A percentile compares a stretch with the other conserved stretches of the same genome.
phyloP scores from a whole-genome alignment of 1,140 invertebrate species.

The Solenopsis invicta region DNA sequence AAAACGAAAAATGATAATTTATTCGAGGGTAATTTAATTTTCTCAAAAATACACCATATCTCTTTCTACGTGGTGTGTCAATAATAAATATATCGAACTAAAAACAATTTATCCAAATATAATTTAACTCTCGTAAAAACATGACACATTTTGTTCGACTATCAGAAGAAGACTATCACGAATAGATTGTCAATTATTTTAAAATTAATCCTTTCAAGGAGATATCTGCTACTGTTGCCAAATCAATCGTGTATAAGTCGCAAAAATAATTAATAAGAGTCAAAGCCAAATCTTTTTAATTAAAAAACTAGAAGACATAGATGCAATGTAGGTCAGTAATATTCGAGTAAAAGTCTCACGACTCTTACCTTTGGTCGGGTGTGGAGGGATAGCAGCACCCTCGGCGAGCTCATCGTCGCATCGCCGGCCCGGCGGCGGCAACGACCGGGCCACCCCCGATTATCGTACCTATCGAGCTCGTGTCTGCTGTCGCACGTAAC shows the following conservation, averaged over 20 bases:
- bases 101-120: background rate
- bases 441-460: slow-evolving; percentile 78
- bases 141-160: background rate
- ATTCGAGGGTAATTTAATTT: background rate
- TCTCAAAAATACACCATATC: background rate
- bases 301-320: background rate
- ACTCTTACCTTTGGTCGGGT: slow-evolving; percentile 72
- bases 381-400: slow-evolving; percentile 80
- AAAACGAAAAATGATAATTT: background rate
- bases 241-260: background rate
- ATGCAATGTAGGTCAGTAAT: background rate
- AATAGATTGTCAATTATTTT: background rate
- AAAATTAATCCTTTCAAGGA: background rate
- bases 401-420: slow-evolving; percentile 86
- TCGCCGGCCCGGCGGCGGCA: slow-evolving; percentile 82
- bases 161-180: background rate
- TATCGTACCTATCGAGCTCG: slow-evolving; percentile 76
- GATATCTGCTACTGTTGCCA: background rate
- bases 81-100: background rate
- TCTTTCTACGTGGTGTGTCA: background rate
- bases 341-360: background rate
- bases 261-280: background rate
- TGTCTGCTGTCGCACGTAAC: slow-evolving; percentile 65
- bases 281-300: background rate
- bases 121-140: background rate